Evolutionary conservation across 2,888 invertebrate species (phyloP).

Genomic region (Scaptomyza tumidula): DNA sequence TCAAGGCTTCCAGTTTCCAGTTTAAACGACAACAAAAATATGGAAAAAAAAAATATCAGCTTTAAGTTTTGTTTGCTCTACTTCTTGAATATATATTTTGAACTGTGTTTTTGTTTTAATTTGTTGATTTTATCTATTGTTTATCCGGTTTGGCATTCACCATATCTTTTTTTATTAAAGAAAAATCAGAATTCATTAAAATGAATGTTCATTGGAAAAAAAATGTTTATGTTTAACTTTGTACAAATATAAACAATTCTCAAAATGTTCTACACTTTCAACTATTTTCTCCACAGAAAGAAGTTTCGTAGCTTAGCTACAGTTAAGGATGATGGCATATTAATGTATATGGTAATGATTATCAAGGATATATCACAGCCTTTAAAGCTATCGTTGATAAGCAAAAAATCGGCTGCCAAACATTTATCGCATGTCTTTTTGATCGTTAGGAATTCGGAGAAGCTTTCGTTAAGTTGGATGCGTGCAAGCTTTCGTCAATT

Average conservation of each 20-base stretch:
- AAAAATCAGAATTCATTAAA: too few relatives aligned
- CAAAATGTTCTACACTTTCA: background rate
- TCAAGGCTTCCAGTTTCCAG: background rate
- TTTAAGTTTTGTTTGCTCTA: background rate
- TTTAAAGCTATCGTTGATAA: conserved; percentile 73
- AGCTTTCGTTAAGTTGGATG: conserved; percentile 78
- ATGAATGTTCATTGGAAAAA: too few relatives aligned
- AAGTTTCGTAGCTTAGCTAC: conserved; percentile 59
- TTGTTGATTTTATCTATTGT: background rate
- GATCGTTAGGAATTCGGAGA: conserved; percentile 66
- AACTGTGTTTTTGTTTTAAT: background rate
- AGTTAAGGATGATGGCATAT: conserved; percentile 78
- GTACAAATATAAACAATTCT: background rate
- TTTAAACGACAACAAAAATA: background rate
- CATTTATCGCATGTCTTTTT: conserved; percentile 80
- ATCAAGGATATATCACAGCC: conserved; percentile 75
- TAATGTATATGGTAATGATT: conserved; percentile 81
- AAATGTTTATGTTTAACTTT: too few relatives aligned
- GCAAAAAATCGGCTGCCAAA: conserved; percentile 81
- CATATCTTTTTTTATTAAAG: too few relatives aligned
- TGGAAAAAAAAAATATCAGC: background rate
- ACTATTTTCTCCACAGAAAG: conserved; percentile 56
- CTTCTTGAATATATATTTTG: background rate
- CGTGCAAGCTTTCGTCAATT: conserved; percentile 85
- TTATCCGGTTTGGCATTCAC: background rate